Evolutionary conservation across 2,888 invertebrate species (phyloP), one percentile per base, ranked within the genome.

Genomic region (Drosophila formosana): DNA sequence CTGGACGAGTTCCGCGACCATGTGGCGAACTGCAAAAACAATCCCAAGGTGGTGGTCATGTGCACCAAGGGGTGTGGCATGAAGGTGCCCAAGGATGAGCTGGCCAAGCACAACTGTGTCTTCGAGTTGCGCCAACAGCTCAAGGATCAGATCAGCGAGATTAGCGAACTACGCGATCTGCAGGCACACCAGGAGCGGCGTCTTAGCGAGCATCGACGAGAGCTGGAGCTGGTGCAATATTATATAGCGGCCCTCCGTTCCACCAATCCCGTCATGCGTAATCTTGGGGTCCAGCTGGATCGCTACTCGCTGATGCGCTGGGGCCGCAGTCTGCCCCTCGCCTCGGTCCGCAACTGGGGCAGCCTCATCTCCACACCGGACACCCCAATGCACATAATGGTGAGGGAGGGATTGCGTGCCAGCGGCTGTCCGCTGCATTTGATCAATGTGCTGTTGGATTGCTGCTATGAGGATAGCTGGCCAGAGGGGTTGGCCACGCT

Each of bases 291-390:
- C 13, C 78, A 84, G 18, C 68, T 87, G 7, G 87, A 83, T 30
- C 78, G 80, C 26, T 82, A 57, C 39, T 66, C 82, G 2, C 58
- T 87, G 9, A 78, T 80, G 78, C 64, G 82, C 43, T 83, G 83
- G 83, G 73, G 80, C 1, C 57, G 56, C 4, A 51, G 46, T 0
- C 66, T 82, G 23, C 70, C 75, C 0, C n/a, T 72, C 23, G 75
- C 67, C 30, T 34, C 45, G 6, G 73, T 83, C 0, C 78, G 66
- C n/a, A 72, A 39, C 2, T 83, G 83, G 83, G 87, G 87, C 51
- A 82, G 76, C 11, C 64, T 87, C 2, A 72, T 83, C 56, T 82
- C 83, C 5, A 84, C 87, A 1, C 83, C 83, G n/a, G 84, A 83
- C 46, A 18, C 34, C 0, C 30, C 68, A 9, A 75, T 87, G 82